A percentile compares a stretch with the other conserved stretches of the same genome.
These are phyloP conservation scores for Tetragnatha versicolor DNA, from an alignment of 1,140 invertebrate species.

Conservation along the genomic window DNA sequence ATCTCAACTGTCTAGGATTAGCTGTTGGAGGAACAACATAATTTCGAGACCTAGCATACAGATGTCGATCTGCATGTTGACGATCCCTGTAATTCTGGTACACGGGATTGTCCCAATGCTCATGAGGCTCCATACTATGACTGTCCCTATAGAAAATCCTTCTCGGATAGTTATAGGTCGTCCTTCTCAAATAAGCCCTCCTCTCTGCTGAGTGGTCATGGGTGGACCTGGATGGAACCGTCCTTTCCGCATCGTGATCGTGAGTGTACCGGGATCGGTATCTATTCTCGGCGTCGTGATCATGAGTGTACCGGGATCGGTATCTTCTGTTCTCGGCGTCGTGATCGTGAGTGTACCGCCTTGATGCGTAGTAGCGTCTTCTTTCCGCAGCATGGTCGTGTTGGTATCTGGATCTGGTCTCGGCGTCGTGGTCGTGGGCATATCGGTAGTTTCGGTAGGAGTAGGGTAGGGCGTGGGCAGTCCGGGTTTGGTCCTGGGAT, in stretches of 20 bases:
- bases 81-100: conserved; percentile 19
- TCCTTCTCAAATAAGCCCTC: not conserved
- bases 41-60: conserved; percentile 41
- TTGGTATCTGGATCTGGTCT: conserved; percentile 4
- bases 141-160: conserved; percentile 38
- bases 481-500: not conserved
- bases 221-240: not conserved
- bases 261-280: conserved; percentile 7
- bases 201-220: not conserved
- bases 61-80: conserved; percentile 39
- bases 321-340: not conserved
- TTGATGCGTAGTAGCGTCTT: not conserved
- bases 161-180: conserved; percentile 1
- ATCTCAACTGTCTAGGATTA: conserved; percentile 20
- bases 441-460: conserved; percentile 2
- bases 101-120: conserved; percentile 5
- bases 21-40: conserved; percentile 28
- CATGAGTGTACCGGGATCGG: not conserved
- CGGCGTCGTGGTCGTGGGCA: conserved; percentile 14
- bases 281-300: conserved; percentile 3
- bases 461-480: not conserved
- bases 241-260: conserved; percentile 36
- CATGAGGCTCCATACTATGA: conserved; percentile 44
- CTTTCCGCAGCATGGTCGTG: conserved; percentile 11
- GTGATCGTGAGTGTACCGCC: conserved; percentile 34